Evolutionary conservation across 2,113 vertebrate species (phyloP).

Genomic region (Phyllostomus discolor): DNA sequence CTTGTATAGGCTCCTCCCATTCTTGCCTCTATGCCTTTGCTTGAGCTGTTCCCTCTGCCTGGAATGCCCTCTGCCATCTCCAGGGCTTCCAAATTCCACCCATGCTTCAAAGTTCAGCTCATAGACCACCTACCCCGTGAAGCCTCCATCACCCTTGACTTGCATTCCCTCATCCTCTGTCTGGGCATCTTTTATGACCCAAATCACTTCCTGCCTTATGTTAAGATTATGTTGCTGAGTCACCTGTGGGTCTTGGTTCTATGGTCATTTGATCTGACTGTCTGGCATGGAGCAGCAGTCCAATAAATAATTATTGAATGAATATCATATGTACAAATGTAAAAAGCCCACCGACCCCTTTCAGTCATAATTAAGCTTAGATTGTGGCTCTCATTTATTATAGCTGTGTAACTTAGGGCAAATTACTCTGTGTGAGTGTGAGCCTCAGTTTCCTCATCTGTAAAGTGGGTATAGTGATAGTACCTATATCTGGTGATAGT

Average conservation of each 20-base stretch:
- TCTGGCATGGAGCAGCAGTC: neutral
- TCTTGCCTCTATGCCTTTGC: neutral
- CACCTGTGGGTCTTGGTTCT: neutral
- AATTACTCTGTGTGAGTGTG: neutral
- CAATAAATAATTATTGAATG: neutral
- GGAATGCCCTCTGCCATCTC: neutral
- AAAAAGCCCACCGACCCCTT: neutral
- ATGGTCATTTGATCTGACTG: neutral
- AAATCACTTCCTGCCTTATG: neutral
- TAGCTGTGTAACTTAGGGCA: neutral
- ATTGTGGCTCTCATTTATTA: neutral
- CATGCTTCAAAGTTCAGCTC: neutral
- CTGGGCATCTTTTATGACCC: neutral
- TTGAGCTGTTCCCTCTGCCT: neutral
- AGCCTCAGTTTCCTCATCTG: neutral
- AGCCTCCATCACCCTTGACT: neutral
- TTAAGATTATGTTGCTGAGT: neutral
- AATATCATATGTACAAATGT: neutral
- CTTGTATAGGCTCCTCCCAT: neutral
- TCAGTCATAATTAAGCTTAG: neutral
- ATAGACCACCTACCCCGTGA: neutral
- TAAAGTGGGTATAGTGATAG: neutral
- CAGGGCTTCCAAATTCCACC: neutral
- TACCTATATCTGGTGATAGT: neutral
- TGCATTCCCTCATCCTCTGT: neutral